Evolutionary conservation across 2,888 invertebrate species (phyloP).

Genomic region (Eubasilissa splendida): DNA sequence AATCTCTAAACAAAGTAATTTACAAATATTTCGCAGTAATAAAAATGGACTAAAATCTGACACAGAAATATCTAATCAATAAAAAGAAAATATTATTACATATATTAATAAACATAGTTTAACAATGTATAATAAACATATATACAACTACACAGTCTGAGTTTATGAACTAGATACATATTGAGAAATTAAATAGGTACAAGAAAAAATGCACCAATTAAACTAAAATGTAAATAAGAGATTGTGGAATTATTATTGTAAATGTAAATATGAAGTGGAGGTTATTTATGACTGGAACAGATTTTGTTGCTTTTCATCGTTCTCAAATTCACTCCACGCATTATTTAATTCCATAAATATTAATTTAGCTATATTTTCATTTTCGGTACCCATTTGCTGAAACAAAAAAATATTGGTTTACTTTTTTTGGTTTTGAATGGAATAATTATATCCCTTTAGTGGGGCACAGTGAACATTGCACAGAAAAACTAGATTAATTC

Average conservation of each 20-base stretch:
- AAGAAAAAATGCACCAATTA: not conserved
- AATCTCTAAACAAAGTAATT: not conserved
- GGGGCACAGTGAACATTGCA: no score
- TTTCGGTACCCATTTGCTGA: conserved; percentile 93
- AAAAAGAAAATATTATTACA: not conserved
- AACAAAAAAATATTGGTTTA: conserved; percentile 61
- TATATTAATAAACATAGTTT: not conserved
- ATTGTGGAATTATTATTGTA: not conserved
- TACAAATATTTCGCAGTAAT: not conserved
- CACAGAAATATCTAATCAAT: not conserved
- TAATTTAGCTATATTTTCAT: conserved; percentile 94
- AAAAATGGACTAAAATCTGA: not conserved
- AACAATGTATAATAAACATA: not conserved
- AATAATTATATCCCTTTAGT: no score
- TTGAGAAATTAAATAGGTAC: not conserved
- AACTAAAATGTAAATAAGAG: not conserved
- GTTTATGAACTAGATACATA: conserved; percentile 26
- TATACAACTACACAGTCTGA: conserved; percentile 33
- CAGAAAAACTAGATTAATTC: no score
- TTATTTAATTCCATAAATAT: conserved; percentile 99
- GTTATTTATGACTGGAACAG: conserved; percentile 70
- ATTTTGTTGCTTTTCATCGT: conserved; percentile 86
- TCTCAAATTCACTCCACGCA: conserved; percentile 98
- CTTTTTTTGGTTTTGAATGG: no score
- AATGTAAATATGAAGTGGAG: conserved; percentile 1